Conservation (phyloP, 2,888 invertebrate genomes). For the Sisyra nigra region DNA sequence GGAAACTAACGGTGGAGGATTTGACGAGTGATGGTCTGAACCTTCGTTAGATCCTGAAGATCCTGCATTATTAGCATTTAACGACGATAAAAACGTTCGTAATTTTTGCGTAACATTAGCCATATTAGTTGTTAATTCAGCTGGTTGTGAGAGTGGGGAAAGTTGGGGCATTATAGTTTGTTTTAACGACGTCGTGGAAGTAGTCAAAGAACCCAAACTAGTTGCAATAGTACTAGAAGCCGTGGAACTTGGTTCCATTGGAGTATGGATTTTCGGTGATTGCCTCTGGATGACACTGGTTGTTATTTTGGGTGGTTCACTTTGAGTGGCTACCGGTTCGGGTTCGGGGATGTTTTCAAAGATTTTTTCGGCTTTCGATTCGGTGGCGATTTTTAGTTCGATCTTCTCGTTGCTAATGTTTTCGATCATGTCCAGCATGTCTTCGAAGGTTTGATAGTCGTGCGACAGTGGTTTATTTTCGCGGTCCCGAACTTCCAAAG, state of each 20-base stretch:
- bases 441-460: conserved; percentile 48
- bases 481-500: conserved; percentile 31
- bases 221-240: conserved; percentile 5
- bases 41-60: conserved; percentile 33
- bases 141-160: conserved; percentile 54
- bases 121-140: conserved; percentile 53
- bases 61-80: conserved; percentile 38
- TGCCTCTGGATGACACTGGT: conserved; percentile 9
- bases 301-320: conserved; percentile 15
- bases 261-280: conserved; percentile 12
- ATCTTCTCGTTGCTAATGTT: conserved; percentile 31
- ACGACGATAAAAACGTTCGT: conserved; percentile 46
- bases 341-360: too few species aligned
- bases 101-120: conserved; percentile 54
- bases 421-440: conserved; percentile 52
- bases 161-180: conserved; percentile 45
- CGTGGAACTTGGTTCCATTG: neutral
- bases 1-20: conserved; percentile 15
- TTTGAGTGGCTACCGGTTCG: too few species aligned
- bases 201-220: conserved; percentile 17
- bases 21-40: conserved; percentile 19
- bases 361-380: conserved; percentile 9
- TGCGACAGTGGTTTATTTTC: conserved; percentile 32
- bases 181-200: conserved; percentile 21
- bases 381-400: conserved; percentile 8